Conservation (phyloP, 2,888 invertebrate genomes). For the Nephrotoma guestfalica region DNA sequence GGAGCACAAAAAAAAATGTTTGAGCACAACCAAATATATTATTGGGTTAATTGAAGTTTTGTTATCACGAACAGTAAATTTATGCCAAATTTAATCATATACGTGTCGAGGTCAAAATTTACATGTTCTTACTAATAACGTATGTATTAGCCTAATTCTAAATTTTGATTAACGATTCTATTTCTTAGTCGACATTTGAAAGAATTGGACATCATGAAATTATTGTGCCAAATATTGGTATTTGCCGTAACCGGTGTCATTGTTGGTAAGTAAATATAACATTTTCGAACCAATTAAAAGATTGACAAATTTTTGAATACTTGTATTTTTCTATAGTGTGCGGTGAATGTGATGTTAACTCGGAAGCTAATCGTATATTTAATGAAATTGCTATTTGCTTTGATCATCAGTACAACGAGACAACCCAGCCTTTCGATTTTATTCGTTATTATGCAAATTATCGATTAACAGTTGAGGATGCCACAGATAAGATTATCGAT, state of each 20-base stretch:
- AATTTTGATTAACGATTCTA: neutral
- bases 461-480: neutral
- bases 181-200: neutral
- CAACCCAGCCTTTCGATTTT: neutral
- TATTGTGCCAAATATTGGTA: neutral
- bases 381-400: neutral
- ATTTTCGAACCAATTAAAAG: neutral
- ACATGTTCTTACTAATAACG: neutral
- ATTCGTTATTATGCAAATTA: neutral
- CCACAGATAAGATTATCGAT: neutral
- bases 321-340: neutral
- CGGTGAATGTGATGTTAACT: neutral
- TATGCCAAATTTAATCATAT: neutral
- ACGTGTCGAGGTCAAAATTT: neutral
- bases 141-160: neutral
- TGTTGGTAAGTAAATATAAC: neutral
- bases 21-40: too few species aligned
- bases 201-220: neutral
- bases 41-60: neutral
- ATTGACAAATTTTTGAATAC: neutral
- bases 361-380: neutral
- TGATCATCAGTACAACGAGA: neutral
- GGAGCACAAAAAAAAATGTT: too few species aligned
- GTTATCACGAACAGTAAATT: neutral
- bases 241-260: neutral